Evolutionary conservation across 2,888 invertebrate species (phyloP), one percentile per base, ranked within the genome.

Genomic region (Drosophila gaucha): DNA sequence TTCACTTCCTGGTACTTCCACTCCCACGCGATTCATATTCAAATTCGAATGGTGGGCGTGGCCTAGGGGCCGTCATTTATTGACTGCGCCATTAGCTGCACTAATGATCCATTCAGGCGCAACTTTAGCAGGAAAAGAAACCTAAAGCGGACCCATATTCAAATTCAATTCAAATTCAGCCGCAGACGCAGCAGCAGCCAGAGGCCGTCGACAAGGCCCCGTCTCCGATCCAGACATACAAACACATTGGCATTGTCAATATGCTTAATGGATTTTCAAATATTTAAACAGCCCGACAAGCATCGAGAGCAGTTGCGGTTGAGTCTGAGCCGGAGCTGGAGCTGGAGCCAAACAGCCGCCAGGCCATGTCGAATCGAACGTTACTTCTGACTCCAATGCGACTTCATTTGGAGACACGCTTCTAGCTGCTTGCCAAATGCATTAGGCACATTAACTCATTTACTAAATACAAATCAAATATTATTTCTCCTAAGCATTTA

Each of bases 181-280:
- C 43, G 46, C n/a, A 14, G 31, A 28, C 2, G 14, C 16, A 28
- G 28, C 28, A 0, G 28, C 18, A 30, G 41, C 26, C 43, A 26
- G 28, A 1, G 6, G 28, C 28, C 28, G 28, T n/a, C n/a, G n/a
- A n/a, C n/a, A 18, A 18, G 31, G 20, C n/a, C 30, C 18, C 20
- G 31, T 47, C 46, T 31, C 20, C 31, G 3, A 58, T n/a, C 50
- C 38, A 77, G n/a, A 49, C 36, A 57, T 14, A 43, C 58, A 57
- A 10, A 58, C 35, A 59, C 58, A 58, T 67, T 57, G 78, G 52
- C 84, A 80, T 85, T 85, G 85, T 85, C 88, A 85, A 85, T 87
- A 85, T 87, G 86, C 88, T 80, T 85, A 85, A 85, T 85, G 85
- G 85, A 85, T 87, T 87, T 87, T 87, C 88, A 85, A 87, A 85